Conservation (phyloP, 2,113 vertebrate species). For the Microcebus griseorufus region DNA sequence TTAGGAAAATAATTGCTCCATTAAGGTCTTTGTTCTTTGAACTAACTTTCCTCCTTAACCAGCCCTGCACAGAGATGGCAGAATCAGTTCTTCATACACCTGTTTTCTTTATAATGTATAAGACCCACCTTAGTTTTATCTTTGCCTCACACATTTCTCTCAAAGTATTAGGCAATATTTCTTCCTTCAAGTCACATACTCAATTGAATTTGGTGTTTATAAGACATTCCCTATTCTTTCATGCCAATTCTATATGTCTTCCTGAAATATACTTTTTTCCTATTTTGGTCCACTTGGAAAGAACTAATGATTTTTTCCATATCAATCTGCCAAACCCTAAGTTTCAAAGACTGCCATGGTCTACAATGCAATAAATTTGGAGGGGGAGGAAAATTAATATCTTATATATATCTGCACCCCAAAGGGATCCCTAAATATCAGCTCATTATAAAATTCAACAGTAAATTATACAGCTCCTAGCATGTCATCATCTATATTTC, state of each 20-base stretch:
- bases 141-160: not conserved
- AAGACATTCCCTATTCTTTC: not conserved
- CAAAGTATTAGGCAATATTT: not conserved
- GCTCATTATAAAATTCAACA: not conserved
- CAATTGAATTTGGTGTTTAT: not conserved
- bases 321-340: not conserved
- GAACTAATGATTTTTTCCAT: not conserved
- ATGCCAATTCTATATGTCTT: not conserved
- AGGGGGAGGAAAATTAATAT: not conserved
- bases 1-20: not conserved
- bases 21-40: not conserved
- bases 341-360: not conserved
- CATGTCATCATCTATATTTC: not conserved
- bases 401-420: not conserved
- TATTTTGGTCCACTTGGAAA: not conserved
- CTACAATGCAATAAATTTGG: not conserved
- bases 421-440: not conserved
- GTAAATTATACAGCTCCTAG: not conserved
- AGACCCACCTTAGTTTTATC: not conserved
- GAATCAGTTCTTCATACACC: not conserved
- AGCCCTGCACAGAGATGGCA: not conserved
- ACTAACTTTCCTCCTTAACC: not conserved
- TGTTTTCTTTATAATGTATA: not conserved
- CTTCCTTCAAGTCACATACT: not conserved
- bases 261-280: not conserved